Conservation (phyloP, 1,140 invertebrate species). For the Magallana angulata region DNA sequence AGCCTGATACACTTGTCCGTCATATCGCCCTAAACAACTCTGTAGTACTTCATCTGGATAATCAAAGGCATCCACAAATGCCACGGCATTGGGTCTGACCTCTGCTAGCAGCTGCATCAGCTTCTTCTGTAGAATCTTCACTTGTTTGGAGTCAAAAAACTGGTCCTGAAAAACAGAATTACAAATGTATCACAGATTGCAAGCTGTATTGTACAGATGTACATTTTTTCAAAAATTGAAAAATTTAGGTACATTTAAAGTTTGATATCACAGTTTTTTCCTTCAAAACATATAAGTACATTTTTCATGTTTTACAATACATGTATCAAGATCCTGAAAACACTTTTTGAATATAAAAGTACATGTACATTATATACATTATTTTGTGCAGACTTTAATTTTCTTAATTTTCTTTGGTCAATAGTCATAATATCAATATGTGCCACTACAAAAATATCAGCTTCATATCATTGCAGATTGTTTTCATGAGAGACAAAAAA, state of each 20-base stretch:
- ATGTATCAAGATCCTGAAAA: too few species aligned
- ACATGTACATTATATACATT: too few species aligned
- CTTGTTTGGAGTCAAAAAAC: slow-evolving; percentile 82
- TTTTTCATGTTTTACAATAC: background rate
- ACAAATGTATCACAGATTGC: background rate
- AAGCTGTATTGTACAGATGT: too few species aligned
- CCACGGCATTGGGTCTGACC: slow-evolving; percentile 92
- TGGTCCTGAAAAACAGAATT: slow-evolving; percentile 54
- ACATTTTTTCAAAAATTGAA: too few species aligned
- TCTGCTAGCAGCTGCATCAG: slow-evolving; percentile 85
- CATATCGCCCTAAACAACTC: slow-evolving; percentile 92
- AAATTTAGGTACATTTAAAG: too few species aligned
- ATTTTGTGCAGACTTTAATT: too few species aligned
- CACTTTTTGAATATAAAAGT: too few species aligned
- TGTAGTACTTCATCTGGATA: slow-evolving; percentile 89
- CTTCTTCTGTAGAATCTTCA: slow-evolving; percentile 83
- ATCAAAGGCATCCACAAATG: slow-evolving; percentile 94
- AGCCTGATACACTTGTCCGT: slow-evolving; percentile 94
- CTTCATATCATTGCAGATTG: too few species aligned
- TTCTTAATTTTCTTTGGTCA: too few species aligned
- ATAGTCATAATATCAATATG: too few species aligned
- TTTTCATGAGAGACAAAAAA: background rate
- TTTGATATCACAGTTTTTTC: too few species aligned
- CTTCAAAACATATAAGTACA: too few species aligned
- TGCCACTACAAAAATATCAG: background rate